phyloP scores from a whole-genome alignment of 2,888 invertebrate species.

The Lepidocyrtinus sp. region DNA sequence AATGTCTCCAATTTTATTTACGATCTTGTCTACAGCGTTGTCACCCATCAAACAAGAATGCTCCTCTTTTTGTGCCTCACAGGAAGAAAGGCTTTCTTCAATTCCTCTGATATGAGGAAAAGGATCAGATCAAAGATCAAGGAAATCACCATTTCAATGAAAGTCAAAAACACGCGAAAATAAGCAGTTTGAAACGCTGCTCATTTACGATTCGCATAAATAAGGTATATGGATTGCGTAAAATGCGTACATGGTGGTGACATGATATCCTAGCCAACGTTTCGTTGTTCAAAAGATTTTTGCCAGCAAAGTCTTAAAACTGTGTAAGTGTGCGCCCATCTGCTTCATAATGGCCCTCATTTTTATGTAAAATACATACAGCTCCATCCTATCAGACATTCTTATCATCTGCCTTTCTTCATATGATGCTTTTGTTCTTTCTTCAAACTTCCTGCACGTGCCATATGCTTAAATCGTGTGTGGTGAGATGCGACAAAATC shows the following conservation, averaged over 20 bases:
- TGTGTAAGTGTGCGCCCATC: background rate
- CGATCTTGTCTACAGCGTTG: background rate
- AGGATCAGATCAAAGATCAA: too few species aligned
- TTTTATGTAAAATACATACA: background rate
- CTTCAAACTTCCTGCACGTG: background rate
- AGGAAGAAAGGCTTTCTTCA: too few species aligned
- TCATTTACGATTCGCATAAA: too few species aligned
- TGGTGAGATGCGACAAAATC: background rate
- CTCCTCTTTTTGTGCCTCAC: too few species aligned
- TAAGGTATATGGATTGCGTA: too few species aligned
- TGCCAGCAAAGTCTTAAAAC: background rate
- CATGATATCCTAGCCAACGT: too few species aligned
- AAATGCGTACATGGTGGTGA: too few species aligned
- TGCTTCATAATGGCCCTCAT: background rate
- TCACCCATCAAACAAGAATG: too few species aligned
- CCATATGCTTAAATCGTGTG: background rate
- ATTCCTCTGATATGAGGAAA: too few species aligned
- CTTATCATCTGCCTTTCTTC: background rate
- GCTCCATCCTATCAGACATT: background rate
- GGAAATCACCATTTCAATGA: too few species aligned
- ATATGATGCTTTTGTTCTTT: background rate
- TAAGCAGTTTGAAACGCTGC: too few species aligned
- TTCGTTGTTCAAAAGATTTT: background rate
- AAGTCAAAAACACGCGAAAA: too few species aligned
- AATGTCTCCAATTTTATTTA: background rate